Evolutionary conservation across 2,888 invertebrate species (phyloP).

Genomic region (Dermolepida albohirtum): DNA sequence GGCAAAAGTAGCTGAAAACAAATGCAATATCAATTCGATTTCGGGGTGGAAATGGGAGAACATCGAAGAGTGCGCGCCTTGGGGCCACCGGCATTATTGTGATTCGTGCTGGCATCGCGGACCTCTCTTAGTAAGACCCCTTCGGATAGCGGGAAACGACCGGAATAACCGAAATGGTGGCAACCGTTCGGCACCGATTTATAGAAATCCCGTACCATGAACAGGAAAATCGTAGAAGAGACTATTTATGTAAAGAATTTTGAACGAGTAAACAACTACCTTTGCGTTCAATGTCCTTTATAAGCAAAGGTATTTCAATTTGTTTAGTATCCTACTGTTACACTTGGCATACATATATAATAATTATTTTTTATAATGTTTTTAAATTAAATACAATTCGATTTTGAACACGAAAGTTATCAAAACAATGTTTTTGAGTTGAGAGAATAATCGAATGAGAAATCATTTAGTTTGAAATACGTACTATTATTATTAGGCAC

Average conservation of each 20-base stretch:
- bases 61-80: background rate
- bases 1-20: conserved; percentile 28
- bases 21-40: conserved; percentile 33
- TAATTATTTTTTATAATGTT: too few relatives aligned
- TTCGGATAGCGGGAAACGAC: background rate
- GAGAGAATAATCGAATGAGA: too few relatives aligned
- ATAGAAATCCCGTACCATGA: background rate
- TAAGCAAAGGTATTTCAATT: too few relatives aligned
- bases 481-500: too few relatives aligned
- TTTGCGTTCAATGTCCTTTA: too few relatives aligned
- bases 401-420: too few relatives aligned
- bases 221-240: background rate
- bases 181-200: conserved; percentile 3
- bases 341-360: too few relatives aligned
- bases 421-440: too few relatives aligned
- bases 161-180: background rate
- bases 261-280: too few relatives aligned
- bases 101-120: conserved; percentile 1
- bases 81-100: background rate
- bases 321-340: too few relatives aligned
- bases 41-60: conserved; percentile 19
- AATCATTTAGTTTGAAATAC: too few relatives aligned
- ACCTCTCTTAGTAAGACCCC: background rate
- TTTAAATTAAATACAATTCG: too few relatives aligned
- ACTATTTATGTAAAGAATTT: background rate